phyloP scores from a whole-genome alignment of 1,140 invertebrate species.

The Neotoxoptera formosana region DNA sequence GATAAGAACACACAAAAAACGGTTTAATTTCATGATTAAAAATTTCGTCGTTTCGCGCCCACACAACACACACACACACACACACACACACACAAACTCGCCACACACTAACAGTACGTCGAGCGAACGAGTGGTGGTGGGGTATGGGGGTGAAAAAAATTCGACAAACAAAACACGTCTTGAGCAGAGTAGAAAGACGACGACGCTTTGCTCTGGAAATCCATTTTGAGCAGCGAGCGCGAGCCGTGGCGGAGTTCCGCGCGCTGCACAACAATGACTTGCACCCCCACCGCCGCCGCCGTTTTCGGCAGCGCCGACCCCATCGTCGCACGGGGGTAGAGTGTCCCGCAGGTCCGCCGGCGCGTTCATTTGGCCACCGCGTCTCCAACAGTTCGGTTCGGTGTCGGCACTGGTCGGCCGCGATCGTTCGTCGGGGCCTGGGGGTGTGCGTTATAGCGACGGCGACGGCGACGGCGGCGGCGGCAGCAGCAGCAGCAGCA shows the following conservation, averaged over 20 bases:
- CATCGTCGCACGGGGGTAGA: background rate
- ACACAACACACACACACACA: background rate
- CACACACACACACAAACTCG: too few relatives aligned
- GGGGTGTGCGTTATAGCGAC: conserved; percentile 36
- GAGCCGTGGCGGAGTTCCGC: conserved; percentile 40
- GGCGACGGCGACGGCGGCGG: background rate
- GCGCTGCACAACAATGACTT: conserved; percentile 57
- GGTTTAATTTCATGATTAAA: background rate
- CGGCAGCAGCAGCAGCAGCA: background rate
- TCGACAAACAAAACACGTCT: conserved; percentile 51
- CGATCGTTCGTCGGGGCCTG: conserved; percentile 50
- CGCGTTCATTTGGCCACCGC: conserved; percentile 57
- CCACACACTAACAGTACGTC: too few relatives aligned
- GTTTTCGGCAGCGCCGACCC: conserved; percentile 16
- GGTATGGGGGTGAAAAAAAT: background rate
- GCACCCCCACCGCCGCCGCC: conserved; percentile 1
- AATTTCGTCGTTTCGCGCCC: background rate
- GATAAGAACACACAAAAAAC: background rate
- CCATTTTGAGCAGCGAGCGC: conserved; percentile 40
- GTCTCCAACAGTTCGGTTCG: conserved; percentile 56
- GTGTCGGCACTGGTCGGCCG: conserved; percentile 58
- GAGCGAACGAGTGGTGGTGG: too few relatives aligned
- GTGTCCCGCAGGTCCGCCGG: conserved; percentile 19
- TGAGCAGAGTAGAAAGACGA: background rate
- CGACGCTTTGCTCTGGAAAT: conserved; percentile 34